A percentile compares a stretch with the other conserved stretches of the same genome.
These are phyloP conservation scores for Parthenolecanium corni DNA, from an alignment of 2,888 invertebrate genomes.

Conservation along the genomic window DNA sequence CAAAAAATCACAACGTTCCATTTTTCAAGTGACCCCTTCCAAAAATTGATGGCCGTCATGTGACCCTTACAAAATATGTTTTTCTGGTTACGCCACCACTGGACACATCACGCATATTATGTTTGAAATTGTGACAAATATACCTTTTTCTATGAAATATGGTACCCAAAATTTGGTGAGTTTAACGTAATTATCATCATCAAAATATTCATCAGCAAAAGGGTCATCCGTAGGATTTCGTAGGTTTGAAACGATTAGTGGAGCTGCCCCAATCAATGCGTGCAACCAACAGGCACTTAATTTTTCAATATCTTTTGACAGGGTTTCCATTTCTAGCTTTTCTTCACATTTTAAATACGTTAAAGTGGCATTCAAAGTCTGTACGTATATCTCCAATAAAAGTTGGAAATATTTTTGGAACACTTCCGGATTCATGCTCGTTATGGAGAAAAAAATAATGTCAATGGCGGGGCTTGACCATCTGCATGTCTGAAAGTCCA, in stretches of 20 bases:
- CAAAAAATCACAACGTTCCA: no score
- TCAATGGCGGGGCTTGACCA: constrained; percentile 7
- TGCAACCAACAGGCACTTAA: not conserved
- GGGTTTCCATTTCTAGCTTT: no score
- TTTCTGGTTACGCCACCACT: no score
- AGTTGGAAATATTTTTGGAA: constrained; percentile 28
- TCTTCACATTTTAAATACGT: not conserved
- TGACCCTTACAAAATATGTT: no score
- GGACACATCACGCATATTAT: no score
- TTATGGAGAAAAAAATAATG: not conserved
- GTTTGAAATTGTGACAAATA: no score
- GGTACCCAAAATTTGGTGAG: not conserved
- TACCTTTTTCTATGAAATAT: constrained; percentile 4
- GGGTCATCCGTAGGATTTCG: not conserved
- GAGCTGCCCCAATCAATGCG: not conserved
- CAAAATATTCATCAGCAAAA: not conserved
- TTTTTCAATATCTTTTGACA: no score
- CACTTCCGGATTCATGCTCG: not conserved
- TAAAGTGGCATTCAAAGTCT: constrained; percentile 4
- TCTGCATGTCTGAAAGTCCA: constrained; percentile 4
- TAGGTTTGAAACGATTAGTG: not conserved
- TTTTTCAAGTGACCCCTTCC: no score
- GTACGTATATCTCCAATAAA: constrained; percentile 2
- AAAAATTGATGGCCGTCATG: no score
- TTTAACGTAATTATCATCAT: not conserved